Base-by-base conservation (phyloP, 2,888 invertebrate genomes). In the Sarcophaga carnaria region DNA sequence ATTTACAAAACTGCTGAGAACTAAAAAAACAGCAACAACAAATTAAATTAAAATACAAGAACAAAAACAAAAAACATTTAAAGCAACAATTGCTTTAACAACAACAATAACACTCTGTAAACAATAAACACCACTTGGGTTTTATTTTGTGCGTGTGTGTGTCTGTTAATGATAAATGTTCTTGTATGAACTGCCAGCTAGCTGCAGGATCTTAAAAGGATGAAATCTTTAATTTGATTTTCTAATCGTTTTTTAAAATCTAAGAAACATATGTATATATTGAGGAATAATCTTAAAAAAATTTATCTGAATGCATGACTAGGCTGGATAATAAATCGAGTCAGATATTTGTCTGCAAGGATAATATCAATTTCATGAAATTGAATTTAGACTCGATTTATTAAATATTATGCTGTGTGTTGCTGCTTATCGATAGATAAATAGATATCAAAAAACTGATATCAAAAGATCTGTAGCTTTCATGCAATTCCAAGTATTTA, bases 161-260 rank as follows among this genome's bases (percentile, higher is more conserved):
- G 77, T 37, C 14, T 86, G 83, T 70, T 83, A 86, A 86, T 86
- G 80, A 86, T 86, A 86, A 83, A 83, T 83, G 74, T 76, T 62
- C 49, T 64, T 14, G 54, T 66, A 37, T 62, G 20, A 60, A 27
- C 37, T 37, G 37, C 10, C 37, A 37, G 37, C 37, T 37, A 54
- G 17, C 17, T 49, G 14, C 69, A 83, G 83, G 37, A 6, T 27
- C 37, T 67, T 6, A 67, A 83, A 83, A 54, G 78, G 27, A 78
- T 78, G 67, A 17, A 10, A 20, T 74, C 78, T 72, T 78, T 67
- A 12, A 14, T 2, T 49, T 1, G 4, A 49, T 14, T 49, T 14
- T 54, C 4, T 17, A 17, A 54, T 49, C 0, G 4, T 4, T 49
- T 14, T 14, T 49, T 49, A 12, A 14, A 14, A 14, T 14, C 54